A percentile compares a stretch with the other conserved stretches of the same genome.
These are phyloP conservation scores for Actinopyga echinites DNA, from an alignment of 53 echinoderm and acorn worm species.

Conservation along the genomic window DNA sequence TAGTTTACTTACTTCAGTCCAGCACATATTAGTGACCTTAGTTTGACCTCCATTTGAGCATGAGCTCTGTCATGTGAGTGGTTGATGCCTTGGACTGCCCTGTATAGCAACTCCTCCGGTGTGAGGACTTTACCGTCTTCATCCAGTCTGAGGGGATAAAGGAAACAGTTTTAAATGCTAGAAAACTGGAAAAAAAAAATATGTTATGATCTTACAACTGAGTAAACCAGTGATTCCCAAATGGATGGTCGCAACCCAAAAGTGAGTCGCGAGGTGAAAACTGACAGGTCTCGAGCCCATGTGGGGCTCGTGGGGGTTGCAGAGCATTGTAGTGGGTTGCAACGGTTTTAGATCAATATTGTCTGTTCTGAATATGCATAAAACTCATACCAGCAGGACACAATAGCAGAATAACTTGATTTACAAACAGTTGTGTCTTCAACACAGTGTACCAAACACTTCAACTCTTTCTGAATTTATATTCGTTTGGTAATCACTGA, in stretches of 20 bases:
- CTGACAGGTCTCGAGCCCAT: no score
- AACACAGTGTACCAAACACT: no score
- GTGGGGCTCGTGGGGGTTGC: background rate
- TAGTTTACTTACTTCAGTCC: slow-evolving; percentile 83
- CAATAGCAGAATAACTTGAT: no score
- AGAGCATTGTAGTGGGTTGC: no score
- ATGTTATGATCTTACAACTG: background rate
- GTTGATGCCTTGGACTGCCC: slow-evolving; percentile 94
- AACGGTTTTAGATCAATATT: no score
- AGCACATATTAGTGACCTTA: slow-evolving; percentile 85
- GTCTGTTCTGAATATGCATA: no score
- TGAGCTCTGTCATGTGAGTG: slow-evolving; percentile 92
- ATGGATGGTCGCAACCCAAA: no score
- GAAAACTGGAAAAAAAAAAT: background rate
- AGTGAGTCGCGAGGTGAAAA: no score
- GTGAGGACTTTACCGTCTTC: slow-evolving; percentile 97
- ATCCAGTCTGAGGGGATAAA: slow-evolving; percentile 60
- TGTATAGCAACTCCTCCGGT: slow-evolving; percentile 91
- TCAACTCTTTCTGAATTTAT: no score
- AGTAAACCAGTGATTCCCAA: background rate
- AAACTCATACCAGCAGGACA: no score
- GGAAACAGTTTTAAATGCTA: background rate
- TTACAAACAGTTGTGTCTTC: no score
- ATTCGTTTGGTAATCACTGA: no score
- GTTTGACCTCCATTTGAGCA: slow-evolving; percentile 99